Percentiles rank a stretch among this genome's conserved stretches.
Conservation (phyloP, 2,797 vertebrate species). For the Tragelaphus oryx region DNA sequence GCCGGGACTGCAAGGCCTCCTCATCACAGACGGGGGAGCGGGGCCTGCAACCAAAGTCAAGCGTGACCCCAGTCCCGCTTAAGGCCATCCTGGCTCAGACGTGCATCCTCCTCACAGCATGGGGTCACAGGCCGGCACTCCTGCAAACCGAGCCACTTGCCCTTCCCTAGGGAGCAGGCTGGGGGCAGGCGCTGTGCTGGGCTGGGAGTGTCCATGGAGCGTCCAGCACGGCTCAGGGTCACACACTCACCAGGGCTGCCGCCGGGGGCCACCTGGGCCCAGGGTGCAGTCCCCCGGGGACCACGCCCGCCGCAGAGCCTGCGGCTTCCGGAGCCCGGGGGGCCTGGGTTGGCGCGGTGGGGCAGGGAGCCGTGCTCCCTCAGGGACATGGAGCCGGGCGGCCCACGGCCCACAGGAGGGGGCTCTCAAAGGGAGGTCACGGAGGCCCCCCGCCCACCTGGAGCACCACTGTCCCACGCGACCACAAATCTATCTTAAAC, state of each 20-base stretch:
- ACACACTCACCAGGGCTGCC: accelerated
- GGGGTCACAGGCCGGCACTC: neutral
- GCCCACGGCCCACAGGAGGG: accelerated
- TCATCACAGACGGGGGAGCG: accelerated
- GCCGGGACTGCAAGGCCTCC: too few species aligned
- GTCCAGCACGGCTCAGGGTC: neutral
- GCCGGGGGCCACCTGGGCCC: accelerated
- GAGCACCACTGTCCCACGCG: neutral
- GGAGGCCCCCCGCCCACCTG: accelerated
- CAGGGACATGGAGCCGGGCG: accelerated
- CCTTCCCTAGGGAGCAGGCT: neutral
- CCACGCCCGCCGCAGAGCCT: accelerated
- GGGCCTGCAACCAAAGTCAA: accelerated
- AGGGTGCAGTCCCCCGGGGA: neutral
- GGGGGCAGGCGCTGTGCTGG: neutral
- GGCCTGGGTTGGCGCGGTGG: accelerated
- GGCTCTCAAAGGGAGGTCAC: neutral
- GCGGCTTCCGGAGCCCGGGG: neutral
- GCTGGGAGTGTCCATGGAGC: neutral
- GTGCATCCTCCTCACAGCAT: accelerated
- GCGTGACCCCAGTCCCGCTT: neutral
- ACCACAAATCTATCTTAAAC: slow-evolving; percentile 71
- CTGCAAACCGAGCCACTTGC: accelerated
- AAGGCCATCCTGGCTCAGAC: too few species aligned
- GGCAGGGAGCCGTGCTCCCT: accelerated